Evolutionary conservation across 2,888 invertebrate species (phyloP), one percentile per base, ranked within the genome.

Genomic region (Penaeus monodon): DNA sequence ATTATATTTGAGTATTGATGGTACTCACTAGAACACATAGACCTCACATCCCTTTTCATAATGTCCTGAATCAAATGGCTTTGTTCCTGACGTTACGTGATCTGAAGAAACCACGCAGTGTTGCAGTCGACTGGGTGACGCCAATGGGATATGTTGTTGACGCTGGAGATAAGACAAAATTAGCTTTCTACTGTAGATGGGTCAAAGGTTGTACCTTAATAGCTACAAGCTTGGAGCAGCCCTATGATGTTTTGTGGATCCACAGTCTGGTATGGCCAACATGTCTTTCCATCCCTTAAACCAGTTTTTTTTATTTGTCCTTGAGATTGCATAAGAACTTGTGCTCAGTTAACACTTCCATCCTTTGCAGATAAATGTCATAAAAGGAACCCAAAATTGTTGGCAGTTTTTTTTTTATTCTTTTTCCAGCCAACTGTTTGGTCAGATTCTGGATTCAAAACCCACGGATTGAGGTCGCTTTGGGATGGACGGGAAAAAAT

Each of bases 61-160:
- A 33, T 33, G 33, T 33, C 33, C 33, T 33, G 33, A 33, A 33
- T 33, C 33, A 33, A 49, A 49, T 49, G 49, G 49, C 49, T 49
- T 1, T 49, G 49, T 49, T 49, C 63, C 27, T 70, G 64, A 24
- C 87, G 90, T 88, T 92, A 22, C 93, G 93, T 22, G 94, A 94
- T 83, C 92, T 95, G 79, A 94, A 94, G 84, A 94, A 94, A 90
- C 95, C 96, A 0, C 95, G 96, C 91, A 96, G 96, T 73, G 93
- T 97, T 82, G 95, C 96, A 12, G 93, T 96, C 70, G 96, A 96
- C 93, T 95, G 95, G 95, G 93, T 95, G 27, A 94, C 94, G 0
- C 93, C 93, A 89, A 94, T 95, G 91, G 93, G 96, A 86, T 97
- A 96, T 92, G 95, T 96, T 92, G 94, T 96, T 49, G 95, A 95